Base-by-base conservation (phyloP, 2,888 invertebrate species). In the Eupithecia exiguata region DNA sequence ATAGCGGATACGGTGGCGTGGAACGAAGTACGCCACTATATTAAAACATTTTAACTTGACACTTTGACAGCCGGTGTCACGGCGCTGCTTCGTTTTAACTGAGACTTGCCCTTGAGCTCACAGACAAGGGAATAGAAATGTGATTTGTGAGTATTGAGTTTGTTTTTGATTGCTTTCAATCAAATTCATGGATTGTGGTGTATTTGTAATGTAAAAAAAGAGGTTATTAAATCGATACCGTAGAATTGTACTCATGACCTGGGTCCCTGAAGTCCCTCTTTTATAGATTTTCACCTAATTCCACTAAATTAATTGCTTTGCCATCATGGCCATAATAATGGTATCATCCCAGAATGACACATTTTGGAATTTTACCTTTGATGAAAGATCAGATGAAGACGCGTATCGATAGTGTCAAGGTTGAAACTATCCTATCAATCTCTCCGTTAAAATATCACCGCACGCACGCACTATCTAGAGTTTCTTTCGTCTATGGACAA, bases 41-140 rank as follows among this genome's bases (percentile, higher is more conserved):
- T 94, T 93, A 94, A 93, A 92, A 93, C 92, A 92, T 93, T 93
- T 90, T 86, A 87, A 91, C 91, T 87, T 91, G 93, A 92, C 93
- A 92, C 89, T 83, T 87, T 92, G 93, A 92, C 93, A 92, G 89
- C 83, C 81, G 80, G 82, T 88, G 92, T 91, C 90, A 89, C 84
- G 88, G 88, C 87, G 84, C 84, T 81, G 84, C 81, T 81, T 79
- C 80, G 83, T 90, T 91, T 86, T 87, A 88, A 86, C 85, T 85
- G 84, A 84, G 86, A 85, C 87, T 86, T 86, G 84, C 78, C 84
- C 83, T 84, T 83, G 80, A 80, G 81, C 77, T 84, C 82, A 88
- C 84, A 87, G 72, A 49, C 78, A 65, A 72, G 74, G 68, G 68
- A 74, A 74, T 83, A 75, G 84, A 79, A 70, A 63, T 36, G n/a